Base-by-base conservation (phyloP, 2,888 invertebrate genomes). In the Pseudococcus longispinus region DNA sequence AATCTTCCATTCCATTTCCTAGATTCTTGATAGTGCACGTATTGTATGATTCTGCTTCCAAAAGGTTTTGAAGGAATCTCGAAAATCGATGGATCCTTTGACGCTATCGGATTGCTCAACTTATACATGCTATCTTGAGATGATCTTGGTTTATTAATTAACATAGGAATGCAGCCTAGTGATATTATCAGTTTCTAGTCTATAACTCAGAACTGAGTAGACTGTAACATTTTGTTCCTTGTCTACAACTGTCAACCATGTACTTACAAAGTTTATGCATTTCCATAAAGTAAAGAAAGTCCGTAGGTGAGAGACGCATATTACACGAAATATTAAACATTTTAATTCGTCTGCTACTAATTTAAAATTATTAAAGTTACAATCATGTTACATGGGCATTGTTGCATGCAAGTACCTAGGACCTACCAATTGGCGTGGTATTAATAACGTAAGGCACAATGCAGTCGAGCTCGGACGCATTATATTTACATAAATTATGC, bases 401-500 rank as follows among this genome's bases (percentile, higher is more conserved):
- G 37, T 80, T 80, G 77, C 77, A 11, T 80, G 23, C 60, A 23
- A 60, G 23, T 55, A 46, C 55, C 15, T 6, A 37, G 37, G 5
- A 37, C 37, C 37, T 42, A 80, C 77, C 77, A 80, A 80, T 80
- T 80, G 20, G 11, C 37, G 11, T 23, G n/a, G 42, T 80, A 80
- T 80, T 74, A 74, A 74, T 74, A 74, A 74, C 29, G n/a, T n/a
- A 32, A 74, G 42, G 42, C 77, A 80, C 77, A 80, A 80, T 74
- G n/a, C 74, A 6, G 32, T 23, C 42, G 20, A 20, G 77, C 77
- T 80, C 18, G 77, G 77, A 42, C 42, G 42, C 42, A 37, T 20
- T 80, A 80, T 42, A 80, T 80, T 80, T 42, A 80, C 77, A 80
- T 80, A 80, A 80, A 80, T 80, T 80, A 80, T 80, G 77, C 42